Evolutionary conservation across 2,888 invertebrate species (phyloP).

Genomic region (Agrochola lychnidis): DNA sequence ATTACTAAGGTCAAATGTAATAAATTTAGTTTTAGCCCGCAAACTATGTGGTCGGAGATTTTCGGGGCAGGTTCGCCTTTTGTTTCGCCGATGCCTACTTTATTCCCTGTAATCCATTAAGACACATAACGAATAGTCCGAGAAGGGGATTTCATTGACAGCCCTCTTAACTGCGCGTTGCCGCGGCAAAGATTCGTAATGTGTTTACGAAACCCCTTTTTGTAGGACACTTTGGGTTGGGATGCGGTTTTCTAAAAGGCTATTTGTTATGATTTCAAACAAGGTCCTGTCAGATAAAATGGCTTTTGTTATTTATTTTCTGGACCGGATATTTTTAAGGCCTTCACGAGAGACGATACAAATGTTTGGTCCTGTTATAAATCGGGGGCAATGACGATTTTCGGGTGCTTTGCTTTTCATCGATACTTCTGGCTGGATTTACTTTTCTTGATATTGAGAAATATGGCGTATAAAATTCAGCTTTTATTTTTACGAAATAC

Average conservation of each 20-base stretch:
- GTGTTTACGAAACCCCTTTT: constrained; percentile 86
- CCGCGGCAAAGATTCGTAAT: constrained; percentile 87
- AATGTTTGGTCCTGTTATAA: constrained; percentile 70
- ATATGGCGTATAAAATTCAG: constrained; percentile 33
- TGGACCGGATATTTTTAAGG: constrained; percentile 83
- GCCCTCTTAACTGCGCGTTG: constrained; percentile 84
- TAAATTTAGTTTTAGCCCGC: constrained; percentile 89
- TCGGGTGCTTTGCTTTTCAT: constrained; percentile 55
- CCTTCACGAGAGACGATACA: constrained; percentile 76
- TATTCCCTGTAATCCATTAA: constrained; percentile 89
- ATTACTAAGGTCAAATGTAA: constrained; percentile 90
- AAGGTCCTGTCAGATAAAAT: constrained; percentile 88
- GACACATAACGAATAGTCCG: constrained; percentile 87
- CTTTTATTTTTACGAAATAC: constrained; percentile 15
- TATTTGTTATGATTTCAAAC: constrained; percentile 90
- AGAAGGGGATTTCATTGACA: constrained; percentile 87
- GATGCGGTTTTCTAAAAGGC: constrained; percentile 89
- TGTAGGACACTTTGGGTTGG: constrained; percentile 86
- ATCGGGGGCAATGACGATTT: constrained; percentile 60
- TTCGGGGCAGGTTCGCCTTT: constrained; percentile 84
- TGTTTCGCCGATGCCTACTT: constrained; percentile 89
- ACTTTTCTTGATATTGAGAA: constrained; percentile 38
- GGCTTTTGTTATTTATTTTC: constrained; percentile 87
- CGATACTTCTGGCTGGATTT: constrained; percentile 45
- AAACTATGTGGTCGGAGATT: constrained; percentile 89